These are phyloP conservation scores for Leptopilina myrica DNA, from an alignment of 2,888 invertebrate genomes.

Conservation along the genomic window DNA sequence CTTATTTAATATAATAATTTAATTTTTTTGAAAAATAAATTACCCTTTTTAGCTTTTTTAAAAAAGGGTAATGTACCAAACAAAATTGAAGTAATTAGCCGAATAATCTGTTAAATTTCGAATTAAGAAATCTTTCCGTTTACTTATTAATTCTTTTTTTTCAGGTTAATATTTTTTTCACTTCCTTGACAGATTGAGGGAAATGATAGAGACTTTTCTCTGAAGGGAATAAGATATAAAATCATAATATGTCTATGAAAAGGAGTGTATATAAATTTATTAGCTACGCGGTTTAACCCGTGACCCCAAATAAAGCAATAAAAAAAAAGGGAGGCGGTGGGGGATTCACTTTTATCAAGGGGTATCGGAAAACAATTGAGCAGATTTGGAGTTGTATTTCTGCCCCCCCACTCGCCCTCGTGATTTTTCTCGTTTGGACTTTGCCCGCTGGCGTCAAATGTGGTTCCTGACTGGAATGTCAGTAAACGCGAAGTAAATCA, in stretches of 20 bases:
- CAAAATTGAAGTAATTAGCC: no score
- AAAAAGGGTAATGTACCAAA: no score
- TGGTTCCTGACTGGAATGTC: slow-evolving; percentile 49
- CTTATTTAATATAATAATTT: no score
- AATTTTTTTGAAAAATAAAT: no score
- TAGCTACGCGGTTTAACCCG: slow-evolving; percentile 52
- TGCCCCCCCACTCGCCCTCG: slow-evolving; percentile 36
- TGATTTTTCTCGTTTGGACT: slow-evolving; percentile 33
- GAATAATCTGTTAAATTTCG: no score
- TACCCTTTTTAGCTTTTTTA: no score
- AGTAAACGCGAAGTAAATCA: slow-evolving; percentile 57
- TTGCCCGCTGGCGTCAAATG: slow-evolving; percentile 55
- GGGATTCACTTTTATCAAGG: slow-evolving; percentile 49
- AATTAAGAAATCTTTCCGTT: no score
- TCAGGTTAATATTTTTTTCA: no score
- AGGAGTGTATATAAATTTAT: slow-evolving; percentile 45
- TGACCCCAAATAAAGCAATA: slow-evolving; percentile 55
- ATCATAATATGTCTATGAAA: no score
- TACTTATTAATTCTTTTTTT: no score
- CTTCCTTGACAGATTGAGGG: no score
- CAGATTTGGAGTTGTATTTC: slow-evolving; percentile 58
- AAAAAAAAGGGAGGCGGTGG: slow-evolving; percentile 40
- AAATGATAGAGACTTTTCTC: background rate
- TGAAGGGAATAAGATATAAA: background rate
- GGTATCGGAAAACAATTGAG: slow-evolving; percentile 66